These are phyloP conservation scores for Pasiphila rectangulata DNA, from an alignment of 2,888 invertebrate genomes.

Conservation along the genomic window DNA sequence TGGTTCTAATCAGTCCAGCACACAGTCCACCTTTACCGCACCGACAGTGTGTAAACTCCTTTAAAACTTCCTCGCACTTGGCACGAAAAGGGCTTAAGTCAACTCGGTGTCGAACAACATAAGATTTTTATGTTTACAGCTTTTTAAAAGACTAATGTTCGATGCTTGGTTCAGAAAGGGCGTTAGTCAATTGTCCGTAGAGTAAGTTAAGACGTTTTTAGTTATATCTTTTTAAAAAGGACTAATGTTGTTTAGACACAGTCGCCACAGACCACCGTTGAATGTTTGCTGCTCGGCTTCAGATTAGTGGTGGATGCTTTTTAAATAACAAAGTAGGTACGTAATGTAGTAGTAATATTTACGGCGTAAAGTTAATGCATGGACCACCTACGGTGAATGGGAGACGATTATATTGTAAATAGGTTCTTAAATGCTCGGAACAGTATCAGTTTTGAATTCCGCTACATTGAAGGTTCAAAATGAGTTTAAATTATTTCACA, in stretches of 20 bases:
- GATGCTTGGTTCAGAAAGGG: neutral
- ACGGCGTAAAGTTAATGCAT: slow-evolving; percentile 12
- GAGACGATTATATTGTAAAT: neutral
- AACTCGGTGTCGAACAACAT: too few relatives aligned
- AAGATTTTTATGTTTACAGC: too few relatives aligned
- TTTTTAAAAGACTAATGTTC: slow-evolving; percentile 48
- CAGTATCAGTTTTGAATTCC: too few relatives aligned
- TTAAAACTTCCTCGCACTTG: slow-evolving; percentile 46
- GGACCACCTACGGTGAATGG: slow-evolving; percentile 27
- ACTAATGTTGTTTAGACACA: slow-evolving; percentile 66
- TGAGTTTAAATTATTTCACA: too few relatives aligned
- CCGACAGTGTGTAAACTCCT: slow-evolving; percentile 63
- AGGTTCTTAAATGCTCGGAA: too few relatives aligned
- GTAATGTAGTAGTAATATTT: slow-evolving; percentile 47
- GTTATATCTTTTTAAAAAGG: slow-evolving; percentile 36
- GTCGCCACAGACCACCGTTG: slow-evolving; percentile 67
- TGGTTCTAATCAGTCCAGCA: slow-evolving; percentile 66
- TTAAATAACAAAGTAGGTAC: slow-evolving; percentile 53
- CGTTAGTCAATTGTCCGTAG: neutral
- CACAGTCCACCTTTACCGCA: slow-evolving; percentile 60
- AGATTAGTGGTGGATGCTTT: slow-evolving; percentile 50
- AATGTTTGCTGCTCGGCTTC: slow-evolving; percentile 64
- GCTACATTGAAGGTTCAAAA: too few relatives aligned
- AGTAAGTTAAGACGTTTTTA: slow-evolving; percentile 41
- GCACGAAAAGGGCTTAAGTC: slow-evolving; percentile 42